A percentile compares a stretch with the other conserved stretches of the same genome.
Evolutionary conservation across 2,888 invertebrate species (phyloP).

Genomic region (Xestia sexstrigata): DNA sequence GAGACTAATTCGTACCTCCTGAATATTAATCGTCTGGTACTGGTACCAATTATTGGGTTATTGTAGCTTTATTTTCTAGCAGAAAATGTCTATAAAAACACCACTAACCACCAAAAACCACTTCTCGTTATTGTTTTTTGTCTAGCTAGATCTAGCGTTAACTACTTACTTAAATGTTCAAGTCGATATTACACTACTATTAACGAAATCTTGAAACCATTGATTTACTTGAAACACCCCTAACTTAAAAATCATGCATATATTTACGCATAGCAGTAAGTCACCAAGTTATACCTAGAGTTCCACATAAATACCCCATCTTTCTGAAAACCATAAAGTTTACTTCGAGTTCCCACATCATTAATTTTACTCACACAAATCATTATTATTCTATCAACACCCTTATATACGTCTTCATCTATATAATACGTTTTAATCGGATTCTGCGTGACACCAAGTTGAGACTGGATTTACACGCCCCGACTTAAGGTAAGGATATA

Average conservation of each 20-base stretch:
- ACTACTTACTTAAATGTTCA: neutral
- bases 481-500: slow-evolving; percentile 32
- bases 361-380: slow-evolving; percentile 50
- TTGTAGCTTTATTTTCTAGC: neutral
- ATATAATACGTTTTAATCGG: slow-evolving; percentile 49
- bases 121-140: too few species aligned
- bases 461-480: slow-evolving; percentile 24
- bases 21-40: slow-evolving; percentile 40
- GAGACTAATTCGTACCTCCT: slow-evolving; percentile 40
- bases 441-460: slow-evolving; percentile 45
- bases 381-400: slow-evolving; percentile 48
- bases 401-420: slow-evolving; percentile 26
- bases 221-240: neutral
- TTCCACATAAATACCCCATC: neutral
- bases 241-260: too few species aligned
- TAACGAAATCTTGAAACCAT: neutral
- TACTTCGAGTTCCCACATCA: slow-evolving; percentile 33
- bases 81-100: neutral
- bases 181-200: neutral
- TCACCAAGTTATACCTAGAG: neutral
- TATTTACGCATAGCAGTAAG: neutral
- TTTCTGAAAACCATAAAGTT: slow-evolving; percentile 15
- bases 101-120: too few species aligned
- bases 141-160: neutral
- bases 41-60: slow-evolving; percentile 23